Percentiles rank a stretch among this genome's conserved stretches.
Evolutionary conservation across 2,888 invertebrate species (phyloP).

Genomic region (Drosophila affinis): DNA sequence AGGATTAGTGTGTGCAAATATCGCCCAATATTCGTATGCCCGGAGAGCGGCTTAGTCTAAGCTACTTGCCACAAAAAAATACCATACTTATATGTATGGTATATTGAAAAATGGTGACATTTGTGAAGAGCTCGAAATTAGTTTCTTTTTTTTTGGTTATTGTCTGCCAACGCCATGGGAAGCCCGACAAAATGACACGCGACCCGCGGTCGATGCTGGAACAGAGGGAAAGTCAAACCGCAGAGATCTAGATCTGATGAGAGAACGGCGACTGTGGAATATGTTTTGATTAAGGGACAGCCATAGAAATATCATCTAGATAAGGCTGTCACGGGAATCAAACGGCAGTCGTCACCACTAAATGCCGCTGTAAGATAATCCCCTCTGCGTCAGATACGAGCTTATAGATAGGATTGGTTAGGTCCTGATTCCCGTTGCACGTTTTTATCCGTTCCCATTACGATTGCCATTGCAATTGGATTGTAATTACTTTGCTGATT

Average conservation of each 20-base stretch:
- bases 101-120: slow-evolving; percentile 76
- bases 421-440: slow-evolving; percentile 14
- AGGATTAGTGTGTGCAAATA: slow-evolving; percentile 66
- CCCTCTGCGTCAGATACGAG: slow-evolving; percentile 72
- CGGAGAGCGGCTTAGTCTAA: slow-evolving; percentile 57
- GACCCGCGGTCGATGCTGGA: slow-evolving; percentile 22
- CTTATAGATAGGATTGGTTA: slow-evolving; percentile 31
- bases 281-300: slow-evolving; percentile 69
- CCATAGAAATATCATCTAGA: slow-evolving; percentile 56
- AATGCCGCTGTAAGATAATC: slow-evolving; percentile 68
- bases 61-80: slow-evolving; percentile 38
- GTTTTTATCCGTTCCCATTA: slow-evolving; percentile 33
- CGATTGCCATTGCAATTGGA: slow-evolving; percentile 75
- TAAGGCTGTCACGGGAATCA: slow-evolving; percentile 54
- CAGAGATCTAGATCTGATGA: slow-evolving; percentile 50
- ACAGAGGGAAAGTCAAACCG: slow-evolving; percentile 61
- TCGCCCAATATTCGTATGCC: slow-evolving; percentile 44
- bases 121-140: slow-evolving; percentile 64
- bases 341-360: slow-evolving; percentile 68
- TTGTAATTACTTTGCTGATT: slow-evolving; percentile 72
- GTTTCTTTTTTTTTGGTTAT: slow-evolving; percentile 43
- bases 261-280: slow-evolving; percentile 50
- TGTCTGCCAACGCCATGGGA: slow-evolving; percentile 52
- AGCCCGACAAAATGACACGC: slow-evolving; percentile 69
- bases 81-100: not conserved